These are phyloP conservation scores for Elysia chlorotica DNA, from an alignment of 1,140 invertebrate genomes.

Conservation along the genomic window DNA sequence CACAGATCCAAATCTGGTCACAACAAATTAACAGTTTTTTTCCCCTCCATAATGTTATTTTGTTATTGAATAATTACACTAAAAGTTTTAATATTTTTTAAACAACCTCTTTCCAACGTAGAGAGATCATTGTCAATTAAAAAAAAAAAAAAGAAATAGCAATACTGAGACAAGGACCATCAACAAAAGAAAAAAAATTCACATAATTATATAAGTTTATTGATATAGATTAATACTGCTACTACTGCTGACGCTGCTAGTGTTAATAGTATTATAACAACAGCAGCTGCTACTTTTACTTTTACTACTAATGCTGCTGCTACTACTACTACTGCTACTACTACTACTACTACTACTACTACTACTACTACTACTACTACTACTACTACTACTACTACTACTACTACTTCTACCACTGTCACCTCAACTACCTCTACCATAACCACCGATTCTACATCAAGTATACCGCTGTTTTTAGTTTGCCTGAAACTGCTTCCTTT, in stretches of 20 bases:
- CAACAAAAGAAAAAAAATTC: background rate
- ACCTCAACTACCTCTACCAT: no score
- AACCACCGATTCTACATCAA: no score
- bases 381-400: slow-evolving; percentile 25
- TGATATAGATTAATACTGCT: no score
- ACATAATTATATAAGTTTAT: no score
- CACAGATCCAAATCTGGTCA: no score
- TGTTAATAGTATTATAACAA: background rate
- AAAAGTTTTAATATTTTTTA: background rate
- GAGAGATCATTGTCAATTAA: background rate
- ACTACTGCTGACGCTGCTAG: no score
- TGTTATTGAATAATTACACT: background rate
- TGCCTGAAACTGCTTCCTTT: no score
- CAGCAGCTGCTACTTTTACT: slow-evolving; percentile 23
- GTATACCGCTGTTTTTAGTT: no score
- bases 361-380: slow-evolving; percentile 20
- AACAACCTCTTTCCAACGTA: background rate
- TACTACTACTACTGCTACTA: slow-evolving; percentile 8
- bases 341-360: slow-evolving; percentile 27
- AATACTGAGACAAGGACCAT: background rate
- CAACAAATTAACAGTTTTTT: no score
- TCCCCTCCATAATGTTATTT: no score
- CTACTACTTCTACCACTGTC: slow-evolving; percentile 8
- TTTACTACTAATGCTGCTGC: slow-evolving; percentile 8
- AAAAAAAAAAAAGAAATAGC: background rate